These are phyloP conservation scores for Chloroceryle aenea DNA, from an alignment of 2,113 vertebrate species.

Conservation along the genomic window DNA sequence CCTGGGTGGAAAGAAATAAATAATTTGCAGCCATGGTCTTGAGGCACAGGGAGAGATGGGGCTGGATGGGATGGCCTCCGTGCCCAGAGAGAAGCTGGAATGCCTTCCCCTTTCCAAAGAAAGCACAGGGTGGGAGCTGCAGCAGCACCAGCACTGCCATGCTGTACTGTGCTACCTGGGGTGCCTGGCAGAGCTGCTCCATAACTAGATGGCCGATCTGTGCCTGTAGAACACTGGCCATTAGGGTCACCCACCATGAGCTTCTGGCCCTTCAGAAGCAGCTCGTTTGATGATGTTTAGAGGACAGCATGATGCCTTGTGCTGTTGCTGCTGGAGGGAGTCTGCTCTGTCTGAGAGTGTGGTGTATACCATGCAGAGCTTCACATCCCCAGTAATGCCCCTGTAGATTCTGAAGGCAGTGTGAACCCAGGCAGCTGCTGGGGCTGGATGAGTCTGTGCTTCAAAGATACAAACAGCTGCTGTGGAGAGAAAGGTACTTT, in stretches of 20 bases:
- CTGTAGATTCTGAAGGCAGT: neutral
- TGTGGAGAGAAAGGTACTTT: neutral
- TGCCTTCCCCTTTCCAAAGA: neutral
- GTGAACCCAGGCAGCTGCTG: neutral
- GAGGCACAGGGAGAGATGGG: rapidly evolving
- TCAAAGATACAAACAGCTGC: neutral
- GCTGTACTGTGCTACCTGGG: neutral
- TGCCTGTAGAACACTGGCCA: neutral
- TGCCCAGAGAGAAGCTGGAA: neutral
- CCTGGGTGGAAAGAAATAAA: neutral
- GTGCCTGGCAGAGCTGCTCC: neutral
- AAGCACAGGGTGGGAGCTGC: neutral
- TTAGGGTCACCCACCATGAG: neutral
- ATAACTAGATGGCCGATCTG: neutral
- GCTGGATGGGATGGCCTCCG: rapidly evolving
- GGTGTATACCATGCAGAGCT: neutral
- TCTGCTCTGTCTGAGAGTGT: rapidly evolving
- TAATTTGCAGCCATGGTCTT: neutral
- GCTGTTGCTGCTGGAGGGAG: neutral
- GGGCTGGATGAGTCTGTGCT: neutral
- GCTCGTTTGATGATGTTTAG: neutral
- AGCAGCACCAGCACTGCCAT: neutral
- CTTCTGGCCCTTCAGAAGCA: neutral
- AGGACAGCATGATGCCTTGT: rapidly evolving
- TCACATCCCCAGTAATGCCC: neutral